These are phyloP conservation scores for Phaenicophaeus curvirostris DNA, from an alignment of 2,797 vertebrate species.

Conservation along the genomic window DNA sequence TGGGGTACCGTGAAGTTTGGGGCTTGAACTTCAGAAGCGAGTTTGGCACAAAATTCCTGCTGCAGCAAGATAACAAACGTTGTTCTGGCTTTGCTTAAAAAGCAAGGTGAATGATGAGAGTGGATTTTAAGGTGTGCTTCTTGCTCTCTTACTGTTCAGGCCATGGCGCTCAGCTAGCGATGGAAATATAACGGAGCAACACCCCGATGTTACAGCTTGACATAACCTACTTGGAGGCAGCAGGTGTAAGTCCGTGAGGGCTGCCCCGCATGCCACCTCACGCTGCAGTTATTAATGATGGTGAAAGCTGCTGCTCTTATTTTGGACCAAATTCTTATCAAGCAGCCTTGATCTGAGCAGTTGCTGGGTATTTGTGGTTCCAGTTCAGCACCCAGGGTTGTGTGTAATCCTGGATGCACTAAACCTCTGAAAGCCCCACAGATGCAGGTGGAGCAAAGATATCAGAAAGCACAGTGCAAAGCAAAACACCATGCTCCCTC, in stretches of 20 bases:
- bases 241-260: neutral
- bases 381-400: neutral
- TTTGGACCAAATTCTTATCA: neutral
- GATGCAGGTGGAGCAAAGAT: neutral
- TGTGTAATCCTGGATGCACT: neutral
- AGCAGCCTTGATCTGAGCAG: neutral
- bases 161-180: neutral
- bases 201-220: accelerated
- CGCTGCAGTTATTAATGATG: neutral
- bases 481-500: neutral
- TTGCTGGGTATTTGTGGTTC: neutral
- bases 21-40: neutral
- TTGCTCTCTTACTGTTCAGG: neutral
- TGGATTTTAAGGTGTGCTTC: neutral
- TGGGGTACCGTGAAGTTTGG: neutral
- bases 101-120: neutral
- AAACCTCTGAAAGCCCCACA: neutral
- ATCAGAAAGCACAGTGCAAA: neutral
- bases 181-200: neutral
- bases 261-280: neutral
- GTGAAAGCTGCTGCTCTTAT: neutral
- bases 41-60: neutral
- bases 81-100: neutral
- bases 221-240: neutral
- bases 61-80: neutral